Evolutionary conservation across 2,113 vertebrate species (phyloP), one percentile per base, ranked within the genome.

Genomic region (Drymodes brunneopygia): DNA sequence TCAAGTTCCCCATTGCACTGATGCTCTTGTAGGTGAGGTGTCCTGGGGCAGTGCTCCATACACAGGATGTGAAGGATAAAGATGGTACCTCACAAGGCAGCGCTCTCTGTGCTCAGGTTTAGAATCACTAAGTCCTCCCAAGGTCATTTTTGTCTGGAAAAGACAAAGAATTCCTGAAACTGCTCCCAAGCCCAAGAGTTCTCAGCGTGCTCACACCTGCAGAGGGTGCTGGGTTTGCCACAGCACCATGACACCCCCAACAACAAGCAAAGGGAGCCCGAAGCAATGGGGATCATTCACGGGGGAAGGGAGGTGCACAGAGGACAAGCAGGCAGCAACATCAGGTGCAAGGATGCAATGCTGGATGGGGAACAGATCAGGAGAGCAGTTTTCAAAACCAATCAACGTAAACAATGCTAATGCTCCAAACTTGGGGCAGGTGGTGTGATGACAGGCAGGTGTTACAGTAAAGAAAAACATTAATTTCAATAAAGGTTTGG

Each of bases 41-140:
- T 71, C 42, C 65, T 21, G 40, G n/a, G 79, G 19, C 44, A 38
- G 23, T 4, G 15, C 33, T 66, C 60, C 61, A 11, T 2, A 8
- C 10, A 16, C 2, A 1, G 67, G 64, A 71, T 0, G 0, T 2
- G 38, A 77, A 62, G 51, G 60, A 62, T 35, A 9, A 88, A 56
- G 79, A 35, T 0, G 3, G 35, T 10, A 23, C 54, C 8, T n/a
- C 62, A 45, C 21, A 44, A 85, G 42, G 74, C 13, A 69, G 35
- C 0, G 0, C 10, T 7, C 31, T 45, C 44, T 38, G 23, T 4
- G 22, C 64, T 60, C 57, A 72, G n/a, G 18, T 50, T 77, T 15
- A 58, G 50, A 28, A 33, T 21, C 16, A 15, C 3, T 25, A 54
- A 31, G n/a, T 29, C n/a, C 27, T 91, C 22, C 53, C 57, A 40